These are phyloP conservation scores for Chloropsis cyanopogon DNA, from an alignment of 2,113 vertebrate genomes.

Conservation along the genomic window DNA sequence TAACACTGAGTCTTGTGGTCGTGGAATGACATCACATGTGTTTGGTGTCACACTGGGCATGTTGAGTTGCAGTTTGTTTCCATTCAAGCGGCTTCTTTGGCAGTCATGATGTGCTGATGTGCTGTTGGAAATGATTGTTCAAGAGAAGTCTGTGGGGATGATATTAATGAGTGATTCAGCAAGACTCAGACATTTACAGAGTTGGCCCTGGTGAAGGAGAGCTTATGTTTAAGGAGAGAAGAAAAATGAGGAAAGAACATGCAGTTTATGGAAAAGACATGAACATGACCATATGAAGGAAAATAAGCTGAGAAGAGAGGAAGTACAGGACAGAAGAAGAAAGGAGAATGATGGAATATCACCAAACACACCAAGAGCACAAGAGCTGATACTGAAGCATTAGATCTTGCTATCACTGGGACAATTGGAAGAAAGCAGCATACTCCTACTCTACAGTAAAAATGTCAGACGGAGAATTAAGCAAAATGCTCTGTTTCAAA, in stretches of 20 bases:
- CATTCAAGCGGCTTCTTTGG: background rate
- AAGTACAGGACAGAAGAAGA: background rate
- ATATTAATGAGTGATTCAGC: background rate
- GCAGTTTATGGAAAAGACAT: background rate
- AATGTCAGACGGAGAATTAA: background rate
- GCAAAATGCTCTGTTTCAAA: background rate
- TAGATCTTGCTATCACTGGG: background rate
- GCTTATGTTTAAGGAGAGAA: background rate
- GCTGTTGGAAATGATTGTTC: background rate
- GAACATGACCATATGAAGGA: background rate
- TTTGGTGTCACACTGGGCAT: background rate
- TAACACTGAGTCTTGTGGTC: background rate
- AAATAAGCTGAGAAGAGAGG: background rate
- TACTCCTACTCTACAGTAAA: background rate
- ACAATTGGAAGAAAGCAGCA: background rate
- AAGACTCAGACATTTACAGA: background rate
- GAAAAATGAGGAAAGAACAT: background rate
- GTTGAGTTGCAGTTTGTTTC: slow-evolving; percentile 20
- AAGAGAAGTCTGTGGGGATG: background rate
- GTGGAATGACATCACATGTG: background rate
- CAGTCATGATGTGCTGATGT: background rate
- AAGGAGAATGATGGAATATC: background rate
- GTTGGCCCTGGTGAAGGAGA: background rate
- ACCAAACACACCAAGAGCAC: background rate
- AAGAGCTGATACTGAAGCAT: background rate